Evolutionary conservation across 2,113 vertebrate genomes (phyloP), one percentile per base, ranked within the genome.

Genomic region (Bagarius yarrelli): DNA sequence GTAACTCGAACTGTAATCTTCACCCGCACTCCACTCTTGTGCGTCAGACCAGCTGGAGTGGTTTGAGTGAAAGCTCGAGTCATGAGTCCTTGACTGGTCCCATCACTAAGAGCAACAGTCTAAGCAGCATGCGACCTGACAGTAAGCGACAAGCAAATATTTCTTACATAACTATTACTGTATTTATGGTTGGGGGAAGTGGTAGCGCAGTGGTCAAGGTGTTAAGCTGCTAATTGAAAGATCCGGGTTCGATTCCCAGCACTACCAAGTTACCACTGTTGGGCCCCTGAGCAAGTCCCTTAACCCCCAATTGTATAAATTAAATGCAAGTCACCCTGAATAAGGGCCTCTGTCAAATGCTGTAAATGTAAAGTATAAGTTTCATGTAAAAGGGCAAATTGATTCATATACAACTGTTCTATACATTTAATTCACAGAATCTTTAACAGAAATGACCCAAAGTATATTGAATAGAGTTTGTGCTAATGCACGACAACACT

Each of bases 21-120:
- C 89, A 78, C 81, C 91, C 90, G n/a, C 84, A 89, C 15, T 90
- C 89, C 1, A 11, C 63, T 57, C 93, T 96, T 79, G 92, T 94
- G 86, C 95, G 96, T 14, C 96, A 97, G 89, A 93, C 93, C 32
- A 97, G 95, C 1, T 97, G 96, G 96, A 95, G 95, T 0, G 96
- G 95, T 12, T 86, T 91, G 87, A 95, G 94, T 70, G 90, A 95
- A 11, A 91, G 89, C 82, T 95, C 94, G 73, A 88, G 90, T 0
- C 88, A 93, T 8, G 93, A 93, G 0, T 90, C 90, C 0, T 86
- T 94, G 72, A 87, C 71, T 0, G 91, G 93, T 11, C 86, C 90
- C 0, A 86, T 97, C 81, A 88, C 94, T 80, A 98, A 98, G 91
- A 98, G 96, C 63, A 94, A 88, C 90, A 97, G 96, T 80, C 85